Evolutionary conservation across 2,797 vertebrate species (phyloP), one percentile per base, ranked within the genome.

Genomic region (Mareca penelope): DNA sequence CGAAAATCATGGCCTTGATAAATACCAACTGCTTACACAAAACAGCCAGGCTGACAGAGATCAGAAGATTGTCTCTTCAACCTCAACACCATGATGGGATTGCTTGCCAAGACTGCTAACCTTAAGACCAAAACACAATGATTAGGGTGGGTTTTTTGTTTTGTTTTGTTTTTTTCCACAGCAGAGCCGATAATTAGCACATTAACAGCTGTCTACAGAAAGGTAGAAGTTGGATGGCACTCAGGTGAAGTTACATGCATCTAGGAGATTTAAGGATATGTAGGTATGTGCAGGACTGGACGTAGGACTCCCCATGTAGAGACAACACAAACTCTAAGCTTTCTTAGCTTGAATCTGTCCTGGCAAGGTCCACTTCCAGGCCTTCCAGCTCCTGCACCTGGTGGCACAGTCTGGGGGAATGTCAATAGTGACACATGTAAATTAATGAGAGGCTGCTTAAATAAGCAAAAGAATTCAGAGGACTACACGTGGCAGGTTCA

Each of bases 341-440:
- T 65, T 40, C 67, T 69, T 69, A 44, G 33, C 12, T 10, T 33
- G 52, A 55, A 46, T 50, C 26, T 84, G 63, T 55, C 37, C 6
- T 22, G 13, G 22, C 37, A 48, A 44, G 4, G 3, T 75, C 40
- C 60, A 15, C 15, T 75, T 35, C 65, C 11, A 46, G 44, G 35
- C 23, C 50, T 89, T 75, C 53, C 70, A 56, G 37, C 39, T 91
- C 19, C 31, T 67, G 29, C 8, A 39, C 5, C 10, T 37, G 3
- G 0, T 23, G 10, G 19, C 85, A 73, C 37, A 37, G 12, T 22
- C 29, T 52, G 2, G 23, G 7, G 15, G 9, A 82, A 55, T 7
- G 3, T 69, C 57, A 52, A 28, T 52, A 3, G 3, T 3, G 37
- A 13, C 18, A 56, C 0, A 1, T 40, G 28, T 17, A 80, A 65